Base-by-base conservation (phyloP, 64 coral and sea anemone species). In the Montipora foliosa region DNA sequence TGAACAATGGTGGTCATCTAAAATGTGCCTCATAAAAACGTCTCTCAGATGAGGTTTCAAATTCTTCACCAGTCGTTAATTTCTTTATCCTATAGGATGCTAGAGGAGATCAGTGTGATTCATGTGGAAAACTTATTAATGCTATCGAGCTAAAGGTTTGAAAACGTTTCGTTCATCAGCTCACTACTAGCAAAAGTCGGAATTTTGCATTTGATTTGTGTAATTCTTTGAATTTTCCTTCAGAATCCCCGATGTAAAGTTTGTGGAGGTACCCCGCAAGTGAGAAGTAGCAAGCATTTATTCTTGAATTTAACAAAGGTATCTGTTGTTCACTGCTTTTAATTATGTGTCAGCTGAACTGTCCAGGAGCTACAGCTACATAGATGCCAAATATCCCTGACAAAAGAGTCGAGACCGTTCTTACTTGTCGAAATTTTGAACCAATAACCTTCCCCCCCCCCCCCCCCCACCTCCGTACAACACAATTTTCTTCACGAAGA, bases 101-200 rank as follows among this genome's bases (percentile, higher is more conserved):
- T 15, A 93, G 98, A 19, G 98, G 98, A 7, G 98, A 99, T 67
- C 98, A 99, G 66, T 99, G 98, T 85, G 98, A 99, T 89, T 72
- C 95, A 10, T 99, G 98, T 88, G 90, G 98, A 13, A 99, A 99
- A 74, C 88, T 99, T 37, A 99, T 99, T 19, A 94, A 99, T 72
- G 98, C 98, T 46, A 84, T 89, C 13, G 98, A 99, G 76, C 92
- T 99, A 2, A 99, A 99, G 92, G 98, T 99, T 69, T 74, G n/a
- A 10, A 57, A 50, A 68, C 8, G 19, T 15, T 89, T 7, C 22
- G 79, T 49, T 21, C 7, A 20, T 17, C 53, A 6, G 53, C 53
- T 8, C 53, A 6, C 53, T 57, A 8, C 53, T 11, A 6, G 53
- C 66, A 52, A 59, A 5, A 59, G 16, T 17, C 37, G 44, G 19